Evolutionary conservation across 1,140 invertebrate genomes (phyloP).

Genomic region (Drosophila sulfurigaster): DNA sequence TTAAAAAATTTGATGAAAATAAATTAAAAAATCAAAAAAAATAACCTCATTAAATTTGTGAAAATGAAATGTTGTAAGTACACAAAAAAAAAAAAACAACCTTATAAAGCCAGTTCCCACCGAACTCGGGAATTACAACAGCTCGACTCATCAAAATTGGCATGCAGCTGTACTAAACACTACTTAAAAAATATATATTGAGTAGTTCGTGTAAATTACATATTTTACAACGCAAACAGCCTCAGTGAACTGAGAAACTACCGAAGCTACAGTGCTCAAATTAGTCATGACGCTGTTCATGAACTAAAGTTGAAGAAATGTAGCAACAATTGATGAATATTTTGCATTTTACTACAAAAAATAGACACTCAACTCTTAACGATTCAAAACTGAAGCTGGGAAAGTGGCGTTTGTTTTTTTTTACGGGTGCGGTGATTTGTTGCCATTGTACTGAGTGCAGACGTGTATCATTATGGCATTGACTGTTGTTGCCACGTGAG

Average conservation of each 20-base stretch:
- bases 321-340: background rate
- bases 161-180: too few species aligned
- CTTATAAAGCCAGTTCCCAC: too few species aligned
- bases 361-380: background rate
- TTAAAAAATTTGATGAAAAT: too few species aligned
- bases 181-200: too few species aligned
- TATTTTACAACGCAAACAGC: too few species aligned
- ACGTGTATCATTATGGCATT: constrained; percentile 12
- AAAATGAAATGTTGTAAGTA: too few species aligned
- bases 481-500: constrained; percentile 26
- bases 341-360: background rate
- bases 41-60: too few species aligned
- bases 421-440: background rate
- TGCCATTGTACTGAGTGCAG: background rate
- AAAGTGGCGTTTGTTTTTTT: background rate
- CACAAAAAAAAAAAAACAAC: too few species aligned
- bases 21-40: too few species aligned
- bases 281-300: background rate
- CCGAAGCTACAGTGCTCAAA: background rate
- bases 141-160: too few species aligned
- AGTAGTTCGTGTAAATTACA: too few species aligned
- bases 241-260: background rate
- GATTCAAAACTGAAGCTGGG: background rate
- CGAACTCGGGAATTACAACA: too few species aligned
- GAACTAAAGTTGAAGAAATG: background rate